Conservation (phyloP, 2,888 invertebrate species). For the Nycteola revayana region DNA sequence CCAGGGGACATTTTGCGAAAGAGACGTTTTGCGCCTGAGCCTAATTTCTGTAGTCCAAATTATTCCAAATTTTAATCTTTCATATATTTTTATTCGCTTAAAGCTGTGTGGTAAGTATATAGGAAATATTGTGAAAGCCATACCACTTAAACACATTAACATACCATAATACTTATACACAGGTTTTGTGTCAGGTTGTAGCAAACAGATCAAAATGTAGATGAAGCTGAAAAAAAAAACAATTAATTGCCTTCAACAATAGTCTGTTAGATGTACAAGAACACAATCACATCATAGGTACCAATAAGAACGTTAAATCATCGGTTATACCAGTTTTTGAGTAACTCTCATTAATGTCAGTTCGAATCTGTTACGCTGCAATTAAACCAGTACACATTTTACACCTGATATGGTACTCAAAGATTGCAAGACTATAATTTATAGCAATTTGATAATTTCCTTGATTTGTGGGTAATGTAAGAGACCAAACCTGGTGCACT, state of each 20-base stretch:
- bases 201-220: conserved; percentile 20
- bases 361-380: conserved; percentile 33
- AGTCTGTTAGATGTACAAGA: conserved; percentile 20
- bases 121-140: conserved; percentile 20
- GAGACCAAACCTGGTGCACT: conserved; percentile 19
- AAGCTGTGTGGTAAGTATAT: conserved; percentile 17
- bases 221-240: conserved; percentile 19
- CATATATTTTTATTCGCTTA: conserved; percentile 14
- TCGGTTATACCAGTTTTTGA: conserved; percentile 22
- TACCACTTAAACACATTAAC: conserved; percentile 15
- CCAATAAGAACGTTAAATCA: conserved; percentile 32
- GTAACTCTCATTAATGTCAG: conserved; percentile 26
- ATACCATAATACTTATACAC: conserved; percentile 3
- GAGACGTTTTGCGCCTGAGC: no score
- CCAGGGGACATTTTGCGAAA: no score
- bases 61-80: no score
- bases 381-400: conserved; percentile 28
- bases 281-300: conserved; percentile 19
- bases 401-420: conserved; percentile 22
- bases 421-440: conserved; percentile 19
- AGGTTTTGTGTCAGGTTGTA: background rate
- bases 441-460: conserved; percentile 8
- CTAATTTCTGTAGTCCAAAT: no score
- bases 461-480: conserved; percentile 15
- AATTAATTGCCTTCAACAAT: conserved; percentile 26